A percentile compares a stretch with the other conserved stretches of the same genome.
Conservation (phyloP, 2,113 vertebrate species). For the Mobula hypostoma region DNA sequence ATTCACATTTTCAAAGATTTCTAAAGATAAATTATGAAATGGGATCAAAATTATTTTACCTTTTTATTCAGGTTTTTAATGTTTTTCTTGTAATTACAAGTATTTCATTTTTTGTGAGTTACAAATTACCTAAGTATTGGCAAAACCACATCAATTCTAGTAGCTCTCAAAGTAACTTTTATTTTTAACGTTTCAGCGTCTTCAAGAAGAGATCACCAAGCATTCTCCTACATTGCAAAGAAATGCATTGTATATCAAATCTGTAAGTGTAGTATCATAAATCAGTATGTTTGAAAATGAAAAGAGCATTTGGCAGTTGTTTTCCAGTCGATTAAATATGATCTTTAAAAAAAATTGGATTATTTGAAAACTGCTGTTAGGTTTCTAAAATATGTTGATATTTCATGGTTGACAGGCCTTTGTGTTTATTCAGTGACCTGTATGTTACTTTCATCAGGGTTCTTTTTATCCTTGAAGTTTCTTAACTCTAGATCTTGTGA, state of each 20-base stretch:
- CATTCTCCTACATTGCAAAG: slow-evolving; percentile 85
- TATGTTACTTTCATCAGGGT: too few species aligned
- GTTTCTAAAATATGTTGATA: neutral
- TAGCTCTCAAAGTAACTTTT: neutral
- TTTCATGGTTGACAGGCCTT: neutral
- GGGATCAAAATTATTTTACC: neutral
- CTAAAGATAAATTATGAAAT: neutral
- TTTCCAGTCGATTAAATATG: neutral
- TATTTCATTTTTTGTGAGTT: neutral
- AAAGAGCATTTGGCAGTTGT: neutral
- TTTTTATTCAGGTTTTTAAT: neutral
- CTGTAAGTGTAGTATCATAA: slow-evolving; percentile 65
- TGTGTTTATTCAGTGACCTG: neutral
- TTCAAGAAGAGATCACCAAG: slow-evolving; percentile 98
- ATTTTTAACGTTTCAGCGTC: slow-evolving; percentile 61
- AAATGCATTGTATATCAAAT: slow-evolving; percentile 94
- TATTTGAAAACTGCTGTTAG: too few species aligned
- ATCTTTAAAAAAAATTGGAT: neutral
- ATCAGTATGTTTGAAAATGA: neutral
- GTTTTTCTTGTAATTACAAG: neutral
- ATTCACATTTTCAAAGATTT: neutral
- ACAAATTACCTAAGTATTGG: neutral
- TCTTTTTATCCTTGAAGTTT: too few species aligned
- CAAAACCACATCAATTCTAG: neutral
- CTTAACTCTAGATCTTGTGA: too few species aligned